Conservation (phyloP, 37 sponge, comb jelly and placozoan species). For the Agelas oroides region DNA sequence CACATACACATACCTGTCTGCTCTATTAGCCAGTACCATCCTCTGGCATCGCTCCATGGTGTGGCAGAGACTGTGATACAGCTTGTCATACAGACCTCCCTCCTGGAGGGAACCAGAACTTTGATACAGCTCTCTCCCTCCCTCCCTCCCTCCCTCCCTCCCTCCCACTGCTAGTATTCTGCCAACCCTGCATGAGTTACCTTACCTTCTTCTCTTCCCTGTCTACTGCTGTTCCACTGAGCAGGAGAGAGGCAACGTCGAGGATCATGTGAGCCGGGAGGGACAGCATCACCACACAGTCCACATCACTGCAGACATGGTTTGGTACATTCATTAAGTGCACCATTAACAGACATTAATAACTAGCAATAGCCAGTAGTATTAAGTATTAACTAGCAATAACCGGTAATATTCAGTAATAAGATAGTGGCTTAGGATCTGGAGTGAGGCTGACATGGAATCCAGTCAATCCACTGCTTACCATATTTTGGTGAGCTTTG, state of each 20-base stretch:
- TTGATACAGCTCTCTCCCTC: not conserved
- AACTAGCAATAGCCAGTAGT: not conserved
- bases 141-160: not conserved
- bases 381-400: too few relatives aligned
- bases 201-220: conserved; percentile 49
- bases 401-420: not conserved
- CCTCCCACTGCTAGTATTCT: too few relatives aligned
- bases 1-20: not conserved
- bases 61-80: conserved; percentile 30
- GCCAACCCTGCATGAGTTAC: too few relatives aligned
- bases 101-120: conserved; percentile 23
- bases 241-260: conserved; percentile 48
- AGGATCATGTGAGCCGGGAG: conserved; percentile 56
- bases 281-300: conserved; percentile 38
- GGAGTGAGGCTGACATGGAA: too few relatives aligned
- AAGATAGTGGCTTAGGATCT: too few relatives aligned
- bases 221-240: conserved; percentile 53
- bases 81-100: conserved; percentile 48
- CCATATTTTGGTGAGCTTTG: conserved; percentile 58
- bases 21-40: conserved; percentile 2
- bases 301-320: conserved; percentile 25
- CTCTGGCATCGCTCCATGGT: conserved; percentile 13
- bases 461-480: too few relatives aligned
- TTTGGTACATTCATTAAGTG: not conserved
- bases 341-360: not conserved